phyloP scores from a whole-genome alignment of 2,113 vertebrate genomes.

The Rhynchopsitta pachyrhyncha region DNA sequence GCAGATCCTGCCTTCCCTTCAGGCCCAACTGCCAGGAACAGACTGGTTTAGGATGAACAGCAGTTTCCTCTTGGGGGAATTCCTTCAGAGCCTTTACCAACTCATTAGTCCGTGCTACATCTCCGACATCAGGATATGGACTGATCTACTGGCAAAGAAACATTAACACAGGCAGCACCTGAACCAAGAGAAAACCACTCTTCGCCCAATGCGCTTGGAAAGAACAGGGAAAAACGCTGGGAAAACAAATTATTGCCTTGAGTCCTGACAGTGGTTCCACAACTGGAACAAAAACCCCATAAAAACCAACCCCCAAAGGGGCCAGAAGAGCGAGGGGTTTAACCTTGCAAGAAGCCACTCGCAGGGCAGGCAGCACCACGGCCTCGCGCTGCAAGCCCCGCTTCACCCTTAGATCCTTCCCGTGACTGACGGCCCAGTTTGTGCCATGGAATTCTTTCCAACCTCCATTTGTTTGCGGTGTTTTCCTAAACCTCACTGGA shows the following conservation, averaged over 20 bases:
- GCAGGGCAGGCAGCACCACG: neutral
- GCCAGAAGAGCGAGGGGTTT: neutral
- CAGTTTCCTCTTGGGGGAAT: neutral
- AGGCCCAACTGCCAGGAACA: neutral
- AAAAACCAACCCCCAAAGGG: neutral
- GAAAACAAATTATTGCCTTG: accelerated
- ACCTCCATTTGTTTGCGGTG: neutral
- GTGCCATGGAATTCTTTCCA: neutral
- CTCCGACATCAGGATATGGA: accelerated
- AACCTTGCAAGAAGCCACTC: neutral
- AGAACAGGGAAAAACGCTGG: neutral
- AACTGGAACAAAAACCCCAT: accelerated
- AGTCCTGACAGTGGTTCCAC: neutral
- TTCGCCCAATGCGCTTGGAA: neutral
- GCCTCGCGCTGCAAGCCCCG: neutral
- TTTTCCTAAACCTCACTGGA: neutral
- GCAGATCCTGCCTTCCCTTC: neutral
- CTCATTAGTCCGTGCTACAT: accelerated
- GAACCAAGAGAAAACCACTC: neutral
- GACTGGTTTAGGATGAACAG: neutral
- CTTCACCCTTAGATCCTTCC: neutral
- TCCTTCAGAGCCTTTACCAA: neutral
- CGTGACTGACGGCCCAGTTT: neutral
- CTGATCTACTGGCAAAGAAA: neutral
- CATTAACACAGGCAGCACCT: neutral